Conservation (phyloP, 2,888 invertebrate species). For the Leptura quadrifasciata region DNA sequence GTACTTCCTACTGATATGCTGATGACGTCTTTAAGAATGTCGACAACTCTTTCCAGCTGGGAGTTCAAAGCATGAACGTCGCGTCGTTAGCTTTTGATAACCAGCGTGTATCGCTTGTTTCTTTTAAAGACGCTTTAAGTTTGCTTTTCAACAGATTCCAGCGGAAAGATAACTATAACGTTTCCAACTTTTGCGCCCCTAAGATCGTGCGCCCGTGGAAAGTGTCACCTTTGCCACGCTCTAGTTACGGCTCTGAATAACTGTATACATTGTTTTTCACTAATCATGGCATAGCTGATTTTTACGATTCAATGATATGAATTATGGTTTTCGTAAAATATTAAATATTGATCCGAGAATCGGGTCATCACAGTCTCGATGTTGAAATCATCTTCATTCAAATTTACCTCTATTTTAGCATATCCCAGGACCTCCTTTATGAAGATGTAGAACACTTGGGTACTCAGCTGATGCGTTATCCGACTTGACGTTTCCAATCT, state of each 20-base stretch:
- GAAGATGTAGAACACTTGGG: constrained; percentile 78
- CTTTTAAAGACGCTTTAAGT: too few relatives aligned
- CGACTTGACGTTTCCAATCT: constrained; percentile 76
- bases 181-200: too few relatives aligned
- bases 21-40: not conserved
- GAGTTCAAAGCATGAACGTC: not conserved
- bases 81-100: too few relatives aligned
- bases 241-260: too few relatives aligned
- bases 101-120: not conserved
- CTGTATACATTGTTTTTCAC: too few relatives aligned
- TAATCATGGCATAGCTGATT: too few relatives aligned
- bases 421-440: constrained; percentile 75
- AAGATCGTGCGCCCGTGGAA: too few relatives aligned
- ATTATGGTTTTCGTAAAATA: too few relatives aligned
- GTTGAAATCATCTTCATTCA: constrained; percentile 73
- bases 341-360: constrained; percentile 63
- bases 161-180: too few relatives aligned
- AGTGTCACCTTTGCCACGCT: too few relatives aligned
- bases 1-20: not conserved
- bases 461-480: constrained; percentile 76
- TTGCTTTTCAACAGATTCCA: too few relatives aligned
- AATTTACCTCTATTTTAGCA: constrained; percentile 70
- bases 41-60: not conserved
- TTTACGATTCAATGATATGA: too few relatives aligned
- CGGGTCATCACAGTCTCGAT: constrained; percentile 68